These are phyloP conservation scores for Apodemia hepburni DNA, from an alignment of 2,888 invertebrate genomes.

Conservation along the genomic window DNA sequence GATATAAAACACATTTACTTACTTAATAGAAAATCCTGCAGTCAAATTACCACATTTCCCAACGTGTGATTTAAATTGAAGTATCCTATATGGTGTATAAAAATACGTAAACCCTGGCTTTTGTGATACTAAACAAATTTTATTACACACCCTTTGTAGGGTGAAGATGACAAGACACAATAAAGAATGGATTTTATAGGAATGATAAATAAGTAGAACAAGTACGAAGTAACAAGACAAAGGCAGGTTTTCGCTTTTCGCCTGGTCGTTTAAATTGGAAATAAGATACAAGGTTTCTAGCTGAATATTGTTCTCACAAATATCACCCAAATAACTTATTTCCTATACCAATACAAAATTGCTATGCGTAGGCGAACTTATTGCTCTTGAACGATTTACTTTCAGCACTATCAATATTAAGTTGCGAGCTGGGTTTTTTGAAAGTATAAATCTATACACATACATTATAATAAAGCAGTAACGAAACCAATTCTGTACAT, in stretches of 20 bases:
- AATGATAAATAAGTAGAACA: constrained; percentile 1
- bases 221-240: not conserved
- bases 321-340: not conserved
- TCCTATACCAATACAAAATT: not conserved
- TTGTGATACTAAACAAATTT: not conserved
- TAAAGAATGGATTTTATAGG: constrained; percentile 5
- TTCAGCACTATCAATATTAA: too few species aligned
- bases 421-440: too few species aligned
- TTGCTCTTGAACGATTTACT: too few species aligned
- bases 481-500: too few species aligned
- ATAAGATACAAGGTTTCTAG: not conserved
- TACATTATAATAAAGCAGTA: too few species aligned
- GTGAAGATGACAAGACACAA: not conserved
- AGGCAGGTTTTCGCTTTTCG: not conserved
- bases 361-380: not conserved
- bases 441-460: too few species aligned
- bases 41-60: too few species aligned
- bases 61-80: too few species aligned
- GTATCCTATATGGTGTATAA: too few species aligned
- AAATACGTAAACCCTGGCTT: not conserved
- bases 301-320: not conserved
- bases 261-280: not conserved
- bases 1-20: too few species aligned
- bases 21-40: too few species aligned
- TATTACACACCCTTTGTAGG: constrained; percentile 5